Evolutionary conservation across 2,888 invertebrate genomes (phyloP).

Genomic region (Boloria selene): DNA sequence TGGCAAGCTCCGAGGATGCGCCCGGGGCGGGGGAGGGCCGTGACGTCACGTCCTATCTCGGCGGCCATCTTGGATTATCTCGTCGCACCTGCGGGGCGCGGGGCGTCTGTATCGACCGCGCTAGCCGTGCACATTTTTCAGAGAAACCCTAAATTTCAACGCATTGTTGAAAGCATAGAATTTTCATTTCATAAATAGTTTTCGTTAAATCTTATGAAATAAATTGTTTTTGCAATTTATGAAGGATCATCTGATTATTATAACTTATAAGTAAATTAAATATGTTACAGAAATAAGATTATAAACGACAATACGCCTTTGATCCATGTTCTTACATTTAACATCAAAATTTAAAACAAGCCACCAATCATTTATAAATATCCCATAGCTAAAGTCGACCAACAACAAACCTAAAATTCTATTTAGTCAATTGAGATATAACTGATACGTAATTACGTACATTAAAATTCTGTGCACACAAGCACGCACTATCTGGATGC

Average conservation of each 20-base stretch:
- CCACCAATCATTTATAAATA: background rate
- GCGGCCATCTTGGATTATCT: conserved; percentile 83
- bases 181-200: background rate
- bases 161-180: conserved; percentile 14
- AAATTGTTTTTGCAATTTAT: background rate
- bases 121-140: conserved; percentile 75
- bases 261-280: too few relatives aligned
- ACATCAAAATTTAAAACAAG: too few relatives aligned
- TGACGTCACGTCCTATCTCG: conserved; percentile 83
- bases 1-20: conserved; percentile 74
- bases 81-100: conserved; percentile 80
- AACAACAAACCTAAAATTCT: conserved; percentile 10
- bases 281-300: too few relatives aligned
- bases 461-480: conserved; percentile 73
- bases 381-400: background rate
- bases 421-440: conserved; percentile 21
- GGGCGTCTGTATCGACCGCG: conserved; percentile 73
- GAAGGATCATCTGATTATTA: too few relatives aligned
- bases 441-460: conserved; percentile 37
- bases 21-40: conserved; percentile 62
- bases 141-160: conserved; percentile 48
- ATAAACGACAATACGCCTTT: too few relatives aligned
- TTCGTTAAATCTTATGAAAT: background rate
- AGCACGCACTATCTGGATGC: conserved; percentile 67
- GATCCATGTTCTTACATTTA: too few relatives aligned